Percentiles rank a stretch among this genome's conserved stretches.
phyloP scores from a whole-genome alignment of 2,797 vertebrate genomes.

The Lepidocolaptes lacrymiger region DNA sequence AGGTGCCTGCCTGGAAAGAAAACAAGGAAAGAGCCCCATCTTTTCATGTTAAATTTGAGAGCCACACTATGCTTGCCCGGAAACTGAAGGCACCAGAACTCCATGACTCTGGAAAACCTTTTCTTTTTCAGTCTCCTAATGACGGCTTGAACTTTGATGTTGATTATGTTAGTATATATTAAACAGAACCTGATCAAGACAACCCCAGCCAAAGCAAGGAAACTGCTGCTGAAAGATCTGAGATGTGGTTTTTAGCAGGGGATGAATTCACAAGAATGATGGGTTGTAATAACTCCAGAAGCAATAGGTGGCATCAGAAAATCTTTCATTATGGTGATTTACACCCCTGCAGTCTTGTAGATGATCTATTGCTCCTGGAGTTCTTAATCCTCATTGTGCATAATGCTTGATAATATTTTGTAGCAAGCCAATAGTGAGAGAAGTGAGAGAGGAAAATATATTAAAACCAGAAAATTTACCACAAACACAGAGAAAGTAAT shows the following conservation, averaged over 20 bases:
- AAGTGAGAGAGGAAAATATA: not conserved
- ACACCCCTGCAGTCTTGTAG: not conserved
- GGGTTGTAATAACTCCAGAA: not conserved
- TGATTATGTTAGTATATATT: not conserved
- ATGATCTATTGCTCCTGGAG: not conserved
- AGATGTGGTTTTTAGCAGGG: not conserved
- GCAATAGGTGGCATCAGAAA: conserved; percentile 2
- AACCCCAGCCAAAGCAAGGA: not conserved
- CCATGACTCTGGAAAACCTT: not conserved
- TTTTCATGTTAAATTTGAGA: not conserved
- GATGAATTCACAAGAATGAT: not conserved
- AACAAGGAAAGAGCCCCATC: not conserved
- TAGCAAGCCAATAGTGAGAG: not conserved
- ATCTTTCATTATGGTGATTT: not conserved
- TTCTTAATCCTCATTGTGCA: not conserved
- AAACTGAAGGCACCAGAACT: not conserved
- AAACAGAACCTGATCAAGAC: not conserved
- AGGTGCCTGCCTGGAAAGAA: not conserved
- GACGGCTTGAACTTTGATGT: not conserved
- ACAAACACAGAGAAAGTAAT: not conserved
- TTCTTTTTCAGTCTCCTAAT: not conserved
- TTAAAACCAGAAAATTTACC: not conserved
- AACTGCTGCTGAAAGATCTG: not conserved
- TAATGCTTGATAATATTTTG: not conserved
- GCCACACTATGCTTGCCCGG: not conserved